Evolutionary conservation across 2,113 vertebrate genomes (phyloP).

Genomic region (Boulengeromyrus knoepffleri): DNA sequence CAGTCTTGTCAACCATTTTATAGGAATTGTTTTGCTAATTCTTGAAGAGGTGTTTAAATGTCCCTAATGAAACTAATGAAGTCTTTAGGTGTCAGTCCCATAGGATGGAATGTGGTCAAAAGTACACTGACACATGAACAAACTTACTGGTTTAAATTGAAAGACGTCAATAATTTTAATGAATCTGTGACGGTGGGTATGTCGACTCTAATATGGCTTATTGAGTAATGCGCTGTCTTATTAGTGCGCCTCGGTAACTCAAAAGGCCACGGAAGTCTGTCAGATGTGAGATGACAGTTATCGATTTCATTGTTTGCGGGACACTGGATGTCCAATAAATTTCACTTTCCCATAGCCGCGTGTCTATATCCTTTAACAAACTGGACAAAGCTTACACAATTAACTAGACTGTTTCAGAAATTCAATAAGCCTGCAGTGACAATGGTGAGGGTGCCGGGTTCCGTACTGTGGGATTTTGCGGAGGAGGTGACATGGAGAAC

Average conservation of each 20-base stretch:
- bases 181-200: slow-evolving; percentile 30
- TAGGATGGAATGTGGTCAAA: slow-evolving; percentile 9
- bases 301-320: slow-evolving; percentile 25
- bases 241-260: slow-evolving; percentile 18
- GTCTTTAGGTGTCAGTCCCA: slow-evolving; percentile 15
- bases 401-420: slow-evolving; percentile 56
- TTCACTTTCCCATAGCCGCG: slow-evolving; percentile 23
- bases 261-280: slow-evolving; percentile 15
- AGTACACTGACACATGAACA: not conserved
- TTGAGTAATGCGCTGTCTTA: not conserved
- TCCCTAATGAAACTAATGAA: not conserved
- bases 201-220: slow-evolving; percentile 22
- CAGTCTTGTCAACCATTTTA: not conserved
- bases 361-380: slow-evolving; percentile 48
- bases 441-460: slow-evolving; percentile 42
- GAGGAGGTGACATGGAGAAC: slow-evolving; percentile 42
- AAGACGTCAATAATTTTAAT: slow-evolving; percentile 40
- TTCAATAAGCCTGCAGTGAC: slow-evolving; percentile 53
- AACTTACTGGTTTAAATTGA: slow-evolving; percentile 11
- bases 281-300: slow-evolving; percentile 37
- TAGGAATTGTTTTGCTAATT: not conserved
- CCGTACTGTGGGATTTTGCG: slow-evolving; percentile 38
- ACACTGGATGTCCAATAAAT: slow-evolving; percentile 27
- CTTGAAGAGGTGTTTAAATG: not conserved
- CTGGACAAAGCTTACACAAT: slow-evolving; percentile 43